Evolutionary conservation across 2,797 vertebrate genomes (phyloP).

Genomic region (Rhinichthys osculus): DNA sequence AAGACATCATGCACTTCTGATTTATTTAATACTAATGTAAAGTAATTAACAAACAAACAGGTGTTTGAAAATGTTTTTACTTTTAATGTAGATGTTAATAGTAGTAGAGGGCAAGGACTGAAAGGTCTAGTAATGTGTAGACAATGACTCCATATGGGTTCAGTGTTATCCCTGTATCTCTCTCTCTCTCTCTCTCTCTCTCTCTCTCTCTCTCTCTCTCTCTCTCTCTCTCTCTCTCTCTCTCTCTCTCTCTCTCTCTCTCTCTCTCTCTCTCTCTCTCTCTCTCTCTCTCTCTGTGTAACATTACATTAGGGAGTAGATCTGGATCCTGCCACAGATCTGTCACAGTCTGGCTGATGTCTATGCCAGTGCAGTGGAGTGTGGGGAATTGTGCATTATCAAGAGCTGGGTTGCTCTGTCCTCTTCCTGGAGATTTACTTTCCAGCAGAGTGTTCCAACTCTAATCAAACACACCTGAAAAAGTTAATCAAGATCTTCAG

Average conservation of each 20-base stretch:
- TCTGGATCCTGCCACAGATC: slow-evolving; percentile 55
- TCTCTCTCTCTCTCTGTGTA: slow-evolving; percentile 2
- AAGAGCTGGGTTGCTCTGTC: slow-evolving; percentile 2
- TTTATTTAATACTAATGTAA: neutral
- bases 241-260: slow-evolving; percentile 13
- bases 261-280: neutral
- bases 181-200: slow-evolving; percentile 6
- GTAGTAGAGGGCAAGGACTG: slow-evolving; percentile 27
- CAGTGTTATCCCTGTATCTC: slow-evolving; percentile 15
- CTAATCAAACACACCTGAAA: slow-evolving; percentile 42
- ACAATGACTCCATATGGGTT: slow-evolving; percentile 34
- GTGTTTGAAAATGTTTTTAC: neutral
- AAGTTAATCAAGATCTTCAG: slow-evolving; percentile 34
- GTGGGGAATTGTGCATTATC: slow-evolving; percentile 46
- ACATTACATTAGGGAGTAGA: slow-evolving; percentile 15
- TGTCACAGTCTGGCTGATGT: slow-evolving; percentile 60
- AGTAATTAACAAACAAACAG: neutral
- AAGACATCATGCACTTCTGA: neutral
- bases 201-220: slow-evolving; percentile 13
- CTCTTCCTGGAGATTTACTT: slow-evolving; percentile 37
- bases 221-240: neutral
- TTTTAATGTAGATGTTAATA: neutral
- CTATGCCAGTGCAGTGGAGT: slow-evolving; percentile 44
- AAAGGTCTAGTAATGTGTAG: slow-evolving; percentile 43
- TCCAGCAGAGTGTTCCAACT: slow-evolving; percentile 36